Evolutionary conservation across 2,113 vertebrate genomes (phyloP).

Genomic region (Acanthochromis polyacanthus): DNA sequence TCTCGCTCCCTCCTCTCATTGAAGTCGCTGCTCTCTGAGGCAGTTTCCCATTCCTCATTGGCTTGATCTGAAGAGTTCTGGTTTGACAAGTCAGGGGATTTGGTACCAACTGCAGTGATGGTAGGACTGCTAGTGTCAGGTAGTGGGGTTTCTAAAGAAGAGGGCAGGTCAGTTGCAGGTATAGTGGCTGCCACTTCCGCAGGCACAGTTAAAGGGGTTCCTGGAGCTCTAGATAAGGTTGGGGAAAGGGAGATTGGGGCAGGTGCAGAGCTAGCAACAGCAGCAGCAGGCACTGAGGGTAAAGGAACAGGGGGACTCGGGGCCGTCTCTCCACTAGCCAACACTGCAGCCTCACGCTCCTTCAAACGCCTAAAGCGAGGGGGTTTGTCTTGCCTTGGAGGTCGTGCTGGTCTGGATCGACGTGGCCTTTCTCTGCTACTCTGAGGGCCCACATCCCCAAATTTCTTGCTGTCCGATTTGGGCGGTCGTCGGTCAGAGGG

Average conservation of each 20-base stretch:
- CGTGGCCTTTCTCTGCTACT: conserved; percentile 91
- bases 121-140: conserved; percentile 67
- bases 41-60: conserved; percentile 99
- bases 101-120: conserved; percentile 87
- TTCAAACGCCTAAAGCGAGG: conserved; percentile 95
- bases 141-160: conserved; percentile 59
- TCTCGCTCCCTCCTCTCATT: conserved; percentile 96
- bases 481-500: conserved; percentile 86
- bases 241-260: conserved; percentile 70
- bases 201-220: conserved; percentile 73
- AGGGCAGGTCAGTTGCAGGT: conserved; percentile 56
- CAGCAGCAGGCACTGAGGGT: conserved; percentile 64
- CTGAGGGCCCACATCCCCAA: conserved; percentile 89
- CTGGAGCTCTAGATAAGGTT: conserved; percentile 82
- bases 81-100: conserved; percentile 97
- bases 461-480: conserved; percentile 90
- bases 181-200: conserved; percentile 59
- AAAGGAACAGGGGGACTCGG: conserved; percentile 52
- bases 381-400: conserved; percentile 97
- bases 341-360: conserved; percentile 90
- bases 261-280: conserved; percentile 38
- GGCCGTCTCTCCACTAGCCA: conserved; percentile 71
- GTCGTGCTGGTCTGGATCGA: conserved; percentile 93
- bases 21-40: conserved; percentile 98
- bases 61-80: conserved; percentile 99